Percentiles rank a stretch among this genome's conserved stretches.
Evolutionary conservation across 2,113 vertebrate species (phyloP).

Genomic region (Arvicanthis niloticus): DNA sequence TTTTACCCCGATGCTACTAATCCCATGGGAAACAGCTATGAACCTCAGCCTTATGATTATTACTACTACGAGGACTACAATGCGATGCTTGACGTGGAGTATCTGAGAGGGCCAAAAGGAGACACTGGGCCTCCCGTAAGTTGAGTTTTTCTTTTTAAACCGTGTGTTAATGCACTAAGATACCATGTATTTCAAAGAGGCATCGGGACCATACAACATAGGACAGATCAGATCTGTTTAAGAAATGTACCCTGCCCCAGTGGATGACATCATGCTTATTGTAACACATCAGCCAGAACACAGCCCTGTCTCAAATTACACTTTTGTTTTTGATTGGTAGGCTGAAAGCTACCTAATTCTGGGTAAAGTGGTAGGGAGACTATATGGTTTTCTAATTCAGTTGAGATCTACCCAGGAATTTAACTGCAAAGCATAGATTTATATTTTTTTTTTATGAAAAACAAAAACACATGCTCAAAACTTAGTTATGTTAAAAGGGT

Average conservation of each 20-base stretch:
- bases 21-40: constrained; percentile 86
- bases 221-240: constrained; percentile 59
- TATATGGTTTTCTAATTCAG: constrained; percentile 61
- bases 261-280: constrained; percentile 76
- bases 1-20: constrained; percentile 78
- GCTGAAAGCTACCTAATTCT: constrained; percentile 58
- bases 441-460: constrained; percentile 47
- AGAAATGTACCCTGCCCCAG: constrained; percentile 61
- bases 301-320: constrained; percentile 70
- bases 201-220: constrained; percentile 59
- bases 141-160: constrained; percentile 77
- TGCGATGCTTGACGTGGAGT: constrained; percentile 91
- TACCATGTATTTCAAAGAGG: constrained; percentile 59
- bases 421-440: constrained; percentile 55
- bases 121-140: constrained; percentile 95
- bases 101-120: constrained; percentile 94
- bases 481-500: constrained; percentile 22
- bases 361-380: constrained; percentile 53
- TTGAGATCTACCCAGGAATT: constrained; percentile 69
- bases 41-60: constrained; percentile 91
- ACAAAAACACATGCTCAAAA: constrained; percentile 5
- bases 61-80: constrained; percentile 93
- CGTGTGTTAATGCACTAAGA: constrained; percentile 70
- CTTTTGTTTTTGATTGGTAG: constrained; percentile 35
- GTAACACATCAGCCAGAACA: constrained; percentile 55